Evolutionary conservation across 1,140 invertebrate species (phyloP).

Genomic region (Physella acuta): DNA sequence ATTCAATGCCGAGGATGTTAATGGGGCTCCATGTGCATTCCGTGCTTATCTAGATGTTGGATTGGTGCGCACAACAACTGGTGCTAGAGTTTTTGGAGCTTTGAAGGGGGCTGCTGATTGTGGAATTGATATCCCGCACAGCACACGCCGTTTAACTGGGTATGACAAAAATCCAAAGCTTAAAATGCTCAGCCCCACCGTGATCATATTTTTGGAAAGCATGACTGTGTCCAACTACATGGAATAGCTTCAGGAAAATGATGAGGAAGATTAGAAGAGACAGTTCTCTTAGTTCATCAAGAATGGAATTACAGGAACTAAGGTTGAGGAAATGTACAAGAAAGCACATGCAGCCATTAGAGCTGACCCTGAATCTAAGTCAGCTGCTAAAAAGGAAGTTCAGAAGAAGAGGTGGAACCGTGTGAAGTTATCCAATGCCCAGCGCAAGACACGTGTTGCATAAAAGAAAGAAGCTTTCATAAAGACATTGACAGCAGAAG

Average conservation of each 20-base stretch:
- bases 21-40: constrained; percentile 91
- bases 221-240: constrained; percentile 99
- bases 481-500: constrained; percentile 72
- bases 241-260: constrained; percentile 86
- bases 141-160: constrained; percentile 95
- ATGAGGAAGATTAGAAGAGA: constrained; percentile 93
- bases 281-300: constrained; percentile 97
- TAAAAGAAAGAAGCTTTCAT: constrained; percentile 91
- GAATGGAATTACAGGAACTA: constrained; percentile 56
- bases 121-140: constrained; percentile 97
- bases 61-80: constrained; percentile 93
- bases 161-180: too few relatives aligned
- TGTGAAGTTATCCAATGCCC: constrained; percentile 81
- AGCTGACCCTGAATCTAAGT: constrained; percentile 71
- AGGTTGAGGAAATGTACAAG: constrained; percentile 89
- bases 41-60: constrained; percentile 96
- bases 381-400: constrained; percentile 62
- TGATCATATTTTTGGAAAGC: constrained; percentile 93
- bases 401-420: constrained; percentile 79
- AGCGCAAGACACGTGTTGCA: constrained; percentile 87
- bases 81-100: constrained; percentile 94
- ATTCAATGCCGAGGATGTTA: constrained; percentile 89
- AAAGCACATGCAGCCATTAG: constrained; percentile 93
- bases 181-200: too few relatives aligned
- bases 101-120: constrained; percentile 99